Evolutionary conservation across 92 coral and sea anemone species (phyloP).

Genomic region (Porites rus): DNA sequence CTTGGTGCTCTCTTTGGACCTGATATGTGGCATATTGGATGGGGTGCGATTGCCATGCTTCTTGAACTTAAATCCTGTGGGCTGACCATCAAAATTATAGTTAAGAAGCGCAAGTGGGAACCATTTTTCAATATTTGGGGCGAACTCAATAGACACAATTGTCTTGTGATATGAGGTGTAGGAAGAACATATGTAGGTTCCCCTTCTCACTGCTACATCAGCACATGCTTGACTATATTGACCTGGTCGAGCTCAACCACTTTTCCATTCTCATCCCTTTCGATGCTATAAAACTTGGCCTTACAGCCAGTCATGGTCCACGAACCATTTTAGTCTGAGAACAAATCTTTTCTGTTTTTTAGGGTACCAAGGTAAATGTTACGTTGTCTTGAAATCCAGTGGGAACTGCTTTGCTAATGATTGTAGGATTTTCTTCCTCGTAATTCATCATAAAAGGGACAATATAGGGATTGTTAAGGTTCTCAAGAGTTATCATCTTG

Average conservation of each 20-base stretch:
- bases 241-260: conserved; percentile 32
- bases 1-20: conserved; percentile 62
- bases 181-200: conserved; percentile 46
- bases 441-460: conserved; percentile 45
- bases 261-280: conserved; percentile 33
- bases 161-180: conserved; percentile 54
- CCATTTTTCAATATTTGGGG: too few relatives aligned
- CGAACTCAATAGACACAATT: too few relatives aligned
- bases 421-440: conserved; percentile 8
- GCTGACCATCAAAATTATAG: conserved; percentile 53
- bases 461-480: conserved; percentile 41
- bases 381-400: conserved; percentile 49
- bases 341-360: conserved; percentile 44
- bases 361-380: conserved; percentile 37
- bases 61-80: conserved; percentile 40
- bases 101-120: too few relatives aligned
- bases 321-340: conserved; percentile 47
- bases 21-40: conserved; percentile 41
- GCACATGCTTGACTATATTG: conserved; percentile 4
- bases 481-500: too few relatives aligned
- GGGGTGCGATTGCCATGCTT: conserved; percentile 62
- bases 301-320: conserved; percentile 51
- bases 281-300: conserved; percentile 32
- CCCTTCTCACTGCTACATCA: conserved; percentile 63
- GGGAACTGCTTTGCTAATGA: conserved; percentile 27